Base-by-base conservation (phyloP, 2,797 vertebrate species). In the Neostethus bicornis region DNA sequence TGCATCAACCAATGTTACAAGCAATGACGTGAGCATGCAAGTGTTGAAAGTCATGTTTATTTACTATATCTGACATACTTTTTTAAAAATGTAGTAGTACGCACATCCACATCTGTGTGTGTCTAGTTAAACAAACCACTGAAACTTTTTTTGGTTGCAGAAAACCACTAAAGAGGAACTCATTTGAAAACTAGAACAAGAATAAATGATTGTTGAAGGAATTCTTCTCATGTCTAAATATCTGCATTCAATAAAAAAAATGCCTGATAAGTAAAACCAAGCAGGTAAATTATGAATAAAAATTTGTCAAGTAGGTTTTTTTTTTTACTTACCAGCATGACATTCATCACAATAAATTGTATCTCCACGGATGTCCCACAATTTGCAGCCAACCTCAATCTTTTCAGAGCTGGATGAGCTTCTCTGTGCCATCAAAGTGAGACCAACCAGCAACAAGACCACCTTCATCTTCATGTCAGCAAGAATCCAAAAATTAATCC, bases 61-160 rank as follows among this genome's bases (percentile, higher is more conserved):
- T 42, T 9, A 4, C 12, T 34, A 9, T 5, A 4, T 35, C 4
- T 31, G 37, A 23, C 54, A 34, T 0, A 23, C 54, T 34, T 0
- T 14, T 53, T 43, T 23, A 25, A 41, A 14, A 42, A 52, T 50
- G 32, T 9, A 47, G 51, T 38, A 25, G 21, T 61, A 38, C 28
- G 14, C 16, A n/a, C n/a, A n/a, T n/a, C n/a, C 13, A 11, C 17
- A 53, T 38, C 50, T 48, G 73, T 81, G 84, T 82, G 86, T 80
- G 56, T 88, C 73, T 84, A 81, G 50, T n/a, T 83, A 47, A 51
- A n/a, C 73, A 81, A 89, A 81, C 81, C 81, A 85, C 81, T 52
- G 85, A 90, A 85, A 90, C 81, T 73, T 56, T 25, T 39, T 42
- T 62, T 48, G 80, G 75, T 80, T 54, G 41, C 48, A 9, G 23